A percentile compares a stretch with the other conserved stretches of the same genome.
Evolutionary conservation across 1,140 invertebrate species (phyloP).

Genomic region (Battus philenor): DNA sequence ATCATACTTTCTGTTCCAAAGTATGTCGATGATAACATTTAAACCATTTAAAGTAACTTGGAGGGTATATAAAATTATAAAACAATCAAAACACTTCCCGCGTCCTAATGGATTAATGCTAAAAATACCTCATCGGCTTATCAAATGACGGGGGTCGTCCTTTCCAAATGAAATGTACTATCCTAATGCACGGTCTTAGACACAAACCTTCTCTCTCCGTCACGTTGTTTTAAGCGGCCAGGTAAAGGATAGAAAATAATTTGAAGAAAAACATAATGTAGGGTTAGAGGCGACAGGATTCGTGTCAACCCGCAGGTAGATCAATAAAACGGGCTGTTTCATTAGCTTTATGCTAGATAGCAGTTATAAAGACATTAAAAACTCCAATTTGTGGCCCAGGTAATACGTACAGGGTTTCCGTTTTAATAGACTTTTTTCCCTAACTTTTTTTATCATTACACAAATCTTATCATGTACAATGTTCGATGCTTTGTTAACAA

Average conservation of each 20-base stretch:
- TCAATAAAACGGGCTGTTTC: slow-evolving; percentile 70
- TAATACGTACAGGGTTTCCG: slow-evolving; percentile 26
- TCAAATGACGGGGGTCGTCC: slow-evolving; percentile 66
- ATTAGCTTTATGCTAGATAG: slow-evolving; percentile 65
- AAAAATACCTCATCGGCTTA: slow-evolving; percentile 67
- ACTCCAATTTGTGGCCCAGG: slow-evolving; percentile 40
- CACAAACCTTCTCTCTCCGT: slow-evolving; percentile 29
- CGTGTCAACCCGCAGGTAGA: slow-evolving; percentile 70
- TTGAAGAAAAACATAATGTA: slow-evolving; percentile 67
- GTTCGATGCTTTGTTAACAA: slow-evolving; percentile 10
- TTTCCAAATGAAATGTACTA: slow-evolving; percentile 67
- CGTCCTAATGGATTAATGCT: slow-evolving; percentile 66
- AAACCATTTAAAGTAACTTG: too few species aligned
- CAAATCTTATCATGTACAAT: slow-evolving; percentile 10
- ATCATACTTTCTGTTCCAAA: too few species aligned
- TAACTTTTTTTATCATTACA: slow-evolving; percentile 16
- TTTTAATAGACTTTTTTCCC: slow-evolving; percentile 21
- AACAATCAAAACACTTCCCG: slow-evolving; percentile 45
- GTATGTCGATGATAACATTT: too few species aligned
- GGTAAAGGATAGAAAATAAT: slow-evolving; percentile 50
- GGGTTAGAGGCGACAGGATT: slow-evolving; percentile 55
- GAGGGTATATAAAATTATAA: slow-evolving; percentile 31
- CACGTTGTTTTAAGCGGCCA: slow-evolving; percentile 6
- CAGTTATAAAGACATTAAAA: slow-evolving; percentile 76
- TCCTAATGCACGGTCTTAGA: slow-evolving; percentile 47